Conservation (phyloP, 2,888 invertebrate species). For the Drosophila kambysellisi region DNA sequence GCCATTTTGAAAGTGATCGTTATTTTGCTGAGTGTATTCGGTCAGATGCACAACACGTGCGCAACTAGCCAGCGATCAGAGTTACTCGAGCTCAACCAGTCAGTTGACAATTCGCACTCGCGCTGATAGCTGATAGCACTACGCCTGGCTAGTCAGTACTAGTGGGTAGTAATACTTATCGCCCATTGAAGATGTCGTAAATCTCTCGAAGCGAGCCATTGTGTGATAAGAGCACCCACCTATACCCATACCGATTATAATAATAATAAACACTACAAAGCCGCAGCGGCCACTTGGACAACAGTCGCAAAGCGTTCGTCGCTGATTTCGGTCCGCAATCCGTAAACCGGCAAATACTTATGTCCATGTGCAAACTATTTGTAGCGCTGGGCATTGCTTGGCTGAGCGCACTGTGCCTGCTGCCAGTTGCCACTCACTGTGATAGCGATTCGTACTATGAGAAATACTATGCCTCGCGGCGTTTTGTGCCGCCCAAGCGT, state of each 20-base stretch:
- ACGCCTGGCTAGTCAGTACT: slow-evolving; percentile 3
- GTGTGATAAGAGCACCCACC: slow-evolving; percentile 23
- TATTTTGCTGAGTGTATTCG: slow-evolving; percentile 10
- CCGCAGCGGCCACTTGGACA: not conserved
- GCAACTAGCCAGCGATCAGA: slow-evolving; percentile 20
- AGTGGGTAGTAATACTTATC: slow-evolving; percentile 40
- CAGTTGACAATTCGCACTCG: slow-evolving; percentile 41
- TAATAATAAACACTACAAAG: slow-evolving; percentile 6
- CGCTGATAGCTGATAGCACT: slow-evolving; percentile 21
- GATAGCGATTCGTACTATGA: slow-evolving; percentile 82
- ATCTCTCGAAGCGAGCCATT: slow-evolving; percentile 14
- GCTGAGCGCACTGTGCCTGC: slow-evolving; percentile 69
- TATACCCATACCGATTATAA: not conserved
- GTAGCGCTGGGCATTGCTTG: slow-evolving; percentile 59
- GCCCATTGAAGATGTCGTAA: slow-evolving; percentile 48
- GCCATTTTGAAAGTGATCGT: not conserved
- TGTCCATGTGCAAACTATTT: slow-evolving; percentile 44
- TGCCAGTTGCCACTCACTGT: slow-evolving; percentile 74
- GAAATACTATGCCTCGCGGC: slow-evolving; percentile 81
- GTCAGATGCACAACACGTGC: slow-evolving; percentile 51
- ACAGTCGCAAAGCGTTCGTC: slow-evolving; percentile 61
- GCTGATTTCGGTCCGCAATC: slow-evolving; percentile 35
- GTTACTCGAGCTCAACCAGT: slow-evolving; percentile 21
- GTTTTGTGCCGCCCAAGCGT: slow-evolving; percentile 74
- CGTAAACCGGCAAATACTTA: not conserved